Percentiles rank a stretch among this genome's conserved stretches.
These are phyloP conservation scores for Atta cephalotes DNA, from an alignment of 1,140 invertebrate genomes.

Conservation along the genomic window DNA sequence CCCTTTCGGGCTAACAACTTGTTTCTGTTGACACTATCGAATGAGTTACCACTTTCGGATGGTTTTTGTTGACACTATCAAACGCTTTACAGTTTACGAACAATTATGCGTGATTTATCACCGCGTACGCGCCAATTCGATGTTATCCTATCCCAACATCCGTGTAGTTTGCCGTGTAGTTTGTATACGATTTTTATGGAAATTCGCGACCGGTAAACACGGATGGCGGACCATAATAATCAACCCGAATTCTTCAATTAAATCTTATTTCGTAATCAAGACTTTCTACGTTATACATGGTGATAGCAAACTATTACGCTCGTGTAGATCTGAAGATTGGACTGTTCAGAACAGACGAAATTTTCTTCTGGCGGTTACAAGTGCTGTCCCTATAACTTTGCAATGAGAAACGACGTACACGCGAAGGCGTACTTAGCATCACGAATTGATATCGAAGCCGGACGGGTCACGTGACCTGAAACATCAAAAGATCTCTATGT, in stretches of 20 bases:
- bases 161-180: not conserved
- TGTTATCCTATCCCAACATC: not conserved
- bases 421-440: constrained; percentile 82
- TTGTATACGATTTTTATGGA: constrained; percentile 30
- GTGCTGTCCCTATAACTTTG: constrained; percentile 68
- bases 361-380: constrained; percentile 57
- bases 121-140: constrained; percentile 49
- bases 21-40: constrained; percentile 78
- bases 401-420: constrained; percentile 72
- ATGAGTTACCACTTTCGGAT: constrained; percentile 74
- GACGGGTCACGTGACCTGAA: constrained; percentile 79
- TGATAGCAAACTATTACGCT: constrained; percentile 31
- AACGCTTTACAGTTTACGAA: constrained; percentile 73
- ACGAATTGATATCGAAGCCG: constrained; percentile 78
- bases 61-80: constrained; percentile 78
- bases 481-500: constrained; percentile 78
- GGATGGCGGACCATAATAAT: constrained; percentile 17
- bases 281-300: not conserved
- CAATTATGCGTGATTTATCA: constrained; percentile 74
- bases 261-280: constrained; percentile 49
- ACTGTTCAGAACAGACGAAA: constrained; percentile 61
- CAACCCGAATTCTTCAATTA: constrained; percentile 39
- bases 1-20: constrained; percentile 77
- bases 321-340: constrained; percentile 55
- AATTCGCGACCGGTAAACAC: not conserved